phyloP scores from a whole-genome alignment of 2,113 vertebrate species.

The Elgaria multicarinata region DNA sequence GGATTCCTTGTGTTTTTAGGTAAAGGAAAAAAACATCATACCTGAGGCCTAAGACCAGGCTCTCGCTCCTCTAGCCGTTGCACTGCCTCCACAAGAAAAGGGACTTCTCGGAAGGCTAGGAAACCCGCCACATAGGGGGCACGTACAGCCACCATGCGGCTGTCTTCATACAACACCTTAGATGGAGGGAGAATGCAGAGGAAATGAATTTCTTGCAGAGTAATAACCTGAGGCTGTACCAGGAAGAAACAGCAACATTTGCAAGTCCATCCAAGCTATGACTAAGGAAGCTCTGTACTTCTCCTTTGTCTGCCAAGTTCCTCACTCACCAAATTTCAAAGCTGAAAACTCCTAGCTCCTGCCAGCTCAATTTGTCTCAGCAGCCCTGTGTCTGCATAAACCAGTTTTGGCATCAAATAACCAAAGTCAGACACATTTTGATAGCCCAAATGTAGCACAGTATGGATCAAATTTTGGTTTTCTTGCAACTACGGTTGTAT shows the following conservation, averaged over 20 bases:
- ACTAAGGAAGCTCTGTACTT: neutral
- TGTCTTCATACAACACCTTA: slow-evolving; percentile 90
- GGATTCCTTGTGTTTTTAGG: neutral
- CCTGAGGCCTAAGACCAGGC: slow-evolving; percentile 87
- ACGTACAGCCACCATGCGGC: slow-evolving; percentile 83
- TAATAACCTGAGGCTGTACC: neutral
- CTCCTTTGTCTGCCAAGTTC: neutral
- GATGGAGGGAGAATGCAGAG: neutral
- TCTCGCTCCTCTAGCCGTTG: slow-evolving; percentile 74
- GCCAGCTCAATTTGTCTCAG: neutral
- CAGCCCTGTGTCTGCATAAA: neutral
- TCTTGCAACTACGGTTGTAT: neutral
- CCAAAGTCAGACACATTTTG: slow-evolving; percentile 12
- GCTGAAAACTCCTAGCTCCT: neutral
- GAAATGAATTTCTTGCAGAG: neutral
- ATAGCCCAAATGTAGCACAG: neutral
- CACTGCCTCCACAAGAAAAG: slow-evolving; percentile 86
- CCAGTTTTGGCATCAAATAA: neutral
- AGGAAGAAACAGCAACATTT: neutral
- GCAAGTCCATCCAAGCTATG: neutral
- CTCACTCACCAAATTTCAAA: neutral
- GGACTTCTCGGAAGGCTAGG: slow-evolving; percentile 91
- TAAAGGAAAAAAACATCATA: slow-evolving; percentile 44
- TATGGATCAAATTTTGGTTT: neutral
- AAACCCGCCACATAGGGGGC: slow-evolving; percentile 91